phyloP scores from a whole-genome alignment of 2,797 vertebrate species.

The Gobio occitaniae region DNA sequence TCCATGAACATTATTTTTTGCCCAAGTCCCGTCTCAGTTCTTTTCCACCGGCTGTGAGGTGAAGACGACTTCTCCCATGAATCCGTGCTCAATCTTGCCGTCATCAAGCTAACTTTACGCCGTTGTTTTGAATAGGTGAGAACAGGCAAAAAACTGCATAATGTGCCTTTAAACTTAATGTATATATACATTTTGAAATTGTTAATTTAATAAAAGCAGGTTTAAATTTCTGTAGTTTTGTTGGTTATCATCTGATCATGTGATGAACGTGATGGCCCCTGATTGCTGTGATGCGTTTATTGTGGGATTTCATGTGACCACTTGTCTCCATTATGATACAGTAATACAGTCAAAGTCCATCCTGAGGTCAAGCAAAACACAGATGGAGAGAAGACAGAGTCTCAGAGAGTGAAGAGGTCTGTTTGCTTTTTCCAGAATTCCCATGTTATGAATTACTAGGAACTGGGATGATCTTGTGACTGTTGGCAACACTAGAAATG shows the following conservation, averaged over 20 bases:
- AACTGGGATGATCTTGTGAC: not conserved
- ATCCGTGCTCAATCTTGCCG: too few species aligned
- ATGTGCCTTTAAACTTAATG: too few species aligned
- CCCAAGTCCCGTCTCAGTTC: too few species aligned
- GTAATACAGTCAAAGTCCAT: conserved; percentile 27
- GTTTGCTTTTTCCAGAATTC: not conserved
- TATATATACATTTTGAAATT: too few species aligned
- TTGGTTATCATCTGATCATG: not conserved
- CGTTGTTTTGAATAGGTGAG: too few species aligned
- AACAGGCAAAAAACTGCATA: too few species aligned
- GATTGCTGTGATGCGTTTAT: not conserved
- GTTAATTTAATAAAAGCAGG: not conserved
- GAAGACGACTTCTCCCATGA: too few species aligned
- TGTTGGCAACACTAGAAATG: not conserved
- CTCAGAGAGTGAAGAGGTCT: conserved; percentile 48
- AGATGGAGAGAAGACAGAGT: conserved; percentile 19
- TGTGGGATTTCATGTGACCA: not conserved
- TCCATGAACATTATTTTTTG: too few species aligned
- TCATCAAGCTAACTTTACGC: too few species aligned
- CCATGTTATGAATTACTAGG: not conserved
- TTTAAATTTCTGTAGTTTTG: not conserved
- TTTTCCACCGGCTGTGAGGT: too few species aligned
- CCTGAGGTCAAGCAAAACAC: conserved; percentile 3
- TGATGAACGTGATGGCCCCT: not conserved
- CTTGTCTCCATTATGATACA: conserved; percentile 7